Evolutionary conservation across 2,888 invertebrate species (phyloP).

Genomic region (Agrotis segetum): DNA sequence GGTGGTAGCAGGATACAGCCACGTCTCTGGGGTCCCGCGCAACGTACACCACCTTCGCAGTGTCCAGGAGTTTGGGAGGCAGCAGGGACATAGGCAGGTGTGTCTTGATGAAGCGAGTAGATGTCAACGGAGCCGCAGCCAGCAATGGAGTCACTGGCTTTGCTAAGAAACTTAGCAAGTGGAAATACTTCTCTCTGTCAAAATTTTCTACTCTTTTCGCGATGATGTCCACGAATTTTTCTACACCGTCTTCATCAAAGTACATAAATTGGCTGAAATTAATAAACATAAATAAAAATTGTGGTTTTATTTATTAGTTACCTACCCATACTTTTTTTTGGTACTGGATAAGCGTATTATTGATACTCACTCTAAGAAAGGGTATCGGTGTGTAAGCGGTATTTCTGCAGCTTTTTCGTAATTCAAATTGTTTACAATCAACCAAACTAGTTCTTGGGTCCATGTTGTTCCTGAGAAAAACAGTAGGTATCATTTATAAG

Average conservation of each 20-base stretch:
- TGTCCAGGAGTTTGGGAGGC: slow-evolving; percentile 88
- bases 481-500: neutral
- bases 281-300: neutral
- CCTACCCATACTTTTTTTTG: neutral
- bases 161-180: slow-evolving; percentile 5
- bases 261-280: slow-evolving; percentile 33
- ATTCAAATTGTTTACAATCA: slow-evolving; percentile 92
- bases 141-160: slow-evolving; percentile 42
- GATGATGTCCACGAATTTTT: slow-evolving; percentile 6
- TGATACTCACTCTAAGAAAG: slow-evolving; percentile 92
- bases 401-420: slow-evolving; percentile 89
- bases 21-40: slow-evolving; percentile 96
- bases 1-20: slow-evolving; percentile 94
- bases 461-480: slow-evolving; percentile 90
- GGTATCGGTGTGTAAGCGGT: slow-evolving; percentile 91
- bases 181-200: slow-evolving; percentile 17
- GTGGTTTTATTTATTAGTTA: too few species aligned
- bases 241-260: slow-evolving; percentile 14
- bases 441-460: slow-evolving; percentile 94
- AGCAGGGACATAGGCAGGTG: slow-evolving; percentile 94
- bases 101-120: slow-evolving; percentile 91
- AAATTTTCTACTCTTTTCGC: slow-evolving; percentile 12
- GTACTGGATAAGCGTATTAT: neutral
- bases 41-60: slow-evolving; percentile 92
- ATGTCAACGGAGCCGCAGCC: slow-evolving; percentile 73